phyloP scores from a whole-genome alignment of 2,888 invertebrate genomes.

The Capitulum mitella region DNA sequence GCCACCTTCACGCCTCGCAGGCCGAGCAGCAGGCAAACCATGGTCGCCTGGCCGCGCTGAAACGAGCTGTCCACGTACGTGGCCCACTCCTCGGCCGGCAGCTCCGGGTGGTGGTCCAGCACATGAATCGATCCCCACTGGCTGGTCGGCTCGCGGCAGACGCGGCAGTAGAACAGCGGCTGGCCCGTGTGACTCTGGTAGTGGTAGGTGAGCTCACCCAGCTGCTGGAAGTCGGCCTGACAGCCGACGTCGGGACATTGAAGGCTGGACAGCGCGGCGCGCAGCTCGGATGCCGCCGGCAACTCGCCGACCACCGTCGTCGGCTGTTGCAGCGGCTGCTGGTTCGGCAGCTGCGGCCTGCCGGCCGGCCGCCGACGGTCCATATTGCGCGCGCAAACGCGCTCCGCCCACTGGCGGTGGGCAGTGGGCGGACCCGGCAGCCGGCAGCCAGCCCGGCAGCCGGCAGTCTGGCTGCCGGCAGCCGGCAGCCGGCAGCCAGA shows the following conservation, averaged over 20 bases:
- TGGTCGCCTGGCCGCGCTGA: background rate
- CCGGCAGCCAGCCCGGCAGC: background rate
- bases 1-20: background rate
- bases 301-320: background rate
- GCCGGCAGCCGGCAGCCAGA: background rate
- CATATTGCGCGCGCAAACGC: background rate
- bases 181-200: conserved; percentile 15
- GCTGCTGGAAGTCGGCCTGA: background rate
- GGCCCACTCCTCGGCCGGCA: background rate
- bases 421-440: background rate
- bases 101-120: conserved; percentile 2
- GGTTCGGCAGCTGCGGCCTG: too few species aligned
- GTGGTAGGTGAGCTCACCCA: conserved; percentile 19
- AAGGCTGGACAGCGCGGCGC: background rate
- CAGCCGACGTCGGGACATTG: conserved; percentile 20
- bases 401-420: background rate
- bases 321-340: background rate
- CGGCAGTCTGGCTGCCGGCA: background rate
- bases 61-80: conserved; percentile 5
- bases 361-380: background rate
- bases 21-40: background rate
- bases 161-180: background rate
- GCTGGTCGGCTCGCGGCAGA: background rate
- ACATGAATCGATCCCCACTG: conserved; percentile 15
- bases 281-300: conserved; percentile 4